These are phyloP conservation scores for Delichon dasypus DNA, from an alignment of 2,797 vertebrate genomes.

Conservation along the genomic window DNA sequence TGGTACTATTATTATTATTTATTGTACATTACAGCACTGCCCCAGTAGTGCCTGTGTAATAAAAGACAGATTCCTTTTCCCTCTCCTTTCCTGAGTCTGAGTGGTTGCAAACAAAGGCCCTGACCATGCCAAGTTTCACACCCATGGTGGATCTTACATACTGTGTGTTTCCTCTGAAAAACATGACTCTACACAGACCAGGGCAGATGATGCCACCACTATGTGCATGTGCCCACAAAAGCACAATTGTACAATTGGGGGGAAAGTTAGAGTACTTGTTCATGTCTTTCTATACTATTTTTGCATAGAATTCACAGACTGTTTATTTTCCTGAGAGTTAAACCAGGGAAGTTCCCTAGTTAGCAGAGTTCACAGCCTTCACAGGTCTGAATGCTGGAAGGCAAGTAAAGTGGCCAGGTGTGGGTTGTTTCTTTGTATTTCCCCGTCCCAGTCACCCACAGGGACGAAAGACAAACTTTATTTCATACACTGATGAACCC, in stretches of 20 bases:
- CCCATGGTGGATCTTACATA: not conserved
- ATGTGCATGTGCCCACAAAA: not conserved
- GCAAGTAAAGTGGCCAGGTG: not conserved
- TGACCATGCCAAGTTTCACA: not conserved
- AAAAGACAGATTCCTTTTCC: not conserved
- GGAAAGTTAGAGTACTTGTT: not conserved
- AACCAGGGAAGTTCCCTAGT: not conserved
- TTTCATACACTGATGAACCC: not conserved
- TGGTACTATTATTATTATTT: not conserved
- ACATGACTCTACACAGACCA: not conserved
- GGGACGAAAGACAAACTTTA: not conserved
- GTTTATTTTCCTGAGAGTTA: not conserved
- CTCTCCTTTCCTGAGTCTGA: not conserved
- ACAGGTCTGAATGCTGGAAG: not conserved
- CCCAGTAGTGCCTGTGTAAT: not conserved
- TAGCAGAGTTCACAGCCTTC: rapidly evolving
- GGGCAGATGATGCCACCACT: not conserved
- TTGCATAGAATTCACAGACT: not conserved
- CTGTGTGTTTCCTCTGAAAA: not conserved
- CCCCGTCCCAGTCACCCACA: too few species aligned
- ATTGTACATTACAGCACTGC: not conserved
- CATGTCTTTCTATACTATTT: not conserved
- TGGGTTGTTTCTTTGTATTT: not conserved
- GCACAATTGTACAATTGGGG: rapidly evolving
- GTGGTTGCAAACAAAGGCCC: constrained; percentile 7